Percentiles rank a stretch among this genome's conserved stretches.
These are phyloP conservation scores for Hyperoplus lanceolatus DNA, from an alignment of 2,797 vertebrate species.

Conservation along the genomic window DNA sequence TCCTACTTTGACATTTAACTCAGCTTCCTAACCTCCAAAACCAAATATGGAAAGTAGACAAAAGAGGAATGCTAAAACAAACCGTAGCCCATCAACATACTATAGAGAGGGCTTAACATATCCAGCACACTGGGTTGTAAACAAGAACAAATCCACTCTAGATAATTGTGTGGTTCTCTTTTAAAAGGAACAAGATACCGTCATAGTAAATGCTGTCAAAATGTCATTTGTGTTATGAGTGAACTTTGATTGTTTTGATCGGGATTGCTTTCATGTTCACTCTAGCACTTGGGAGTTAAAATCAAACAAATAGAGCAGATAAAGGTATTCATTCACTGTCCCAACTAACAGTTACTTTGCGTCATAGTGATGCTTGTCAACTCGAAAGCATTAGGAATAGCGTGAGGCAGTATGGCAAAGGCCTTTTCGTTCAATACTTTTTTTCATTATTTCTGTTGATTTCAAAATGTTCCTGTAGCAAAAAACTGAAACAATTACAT, in stretches of 20 bases:
- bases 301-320: conserved; percentile 25
- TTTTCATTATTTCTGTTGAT: background rate
- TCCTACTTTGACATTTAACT: conserved; percentile 67
- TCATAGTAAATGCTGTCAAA: conserved; percentile 24
- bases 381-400: conserved; percentile 3
- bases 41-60: conserved; percentile 71
- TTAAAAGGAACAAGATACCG: conserved; percentile 29
- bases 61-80: conserved; percentile 70
- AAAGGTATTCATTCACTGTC: background rate
- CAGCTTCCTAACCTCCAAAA: conserved; percentile 68
- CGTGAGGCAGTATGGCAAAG: background rate
- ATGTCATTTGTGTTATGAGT: conserved; percentile 23
- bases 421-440: background rate
- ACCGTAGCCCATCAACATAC: conserved; percentile 70
- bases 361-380: background rate
- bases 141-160: conserved; percentile 46
- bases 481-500: background rate
- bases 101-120: conserved; percentile 51
- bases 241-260: conserved; percentile 15
- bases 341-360: background rate
- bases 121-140: conserved; percentile 55
- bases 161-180: conserved; percentile 6
- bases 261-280: conserved; percentile 17
- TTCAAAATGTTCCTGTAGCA: background rate
- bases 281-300: conserved; percentile 9